Conservation (phyloP, 2,113 vertebrate genomes). For the Myiozetetes cayanensis region DNA sequence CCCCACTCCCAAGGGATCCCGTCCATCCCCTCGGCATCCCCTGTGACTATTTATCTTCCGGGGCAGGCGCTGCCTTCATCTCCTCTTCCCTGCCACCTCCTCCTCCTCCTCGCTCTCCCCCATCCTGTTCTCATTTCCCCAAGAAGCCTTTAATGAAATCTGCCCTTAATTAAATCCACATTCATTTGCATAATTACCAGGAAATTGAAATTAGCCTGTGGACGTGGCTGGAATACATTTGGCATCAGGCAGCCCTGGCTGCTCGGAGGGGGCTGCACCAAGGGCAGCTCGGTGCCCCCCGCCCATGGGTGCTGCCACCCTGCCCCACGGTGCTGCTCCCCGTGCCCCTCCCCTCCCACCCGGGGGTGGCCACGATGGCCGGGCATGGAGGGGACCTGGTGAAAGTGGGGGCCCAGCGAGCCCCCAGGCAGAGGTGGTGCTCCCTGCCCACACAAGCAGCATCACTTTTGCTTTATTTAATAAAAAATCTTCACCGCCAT, state of each 20-base stretch:
- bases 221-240: constrained; percentile 45
- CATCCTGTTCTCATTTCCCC: constrained; percentile 38
- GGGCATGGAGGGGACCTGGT: background rate
- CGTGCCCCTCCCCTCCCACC: background rate
- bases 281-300: background rate
- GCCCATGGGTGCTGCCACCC: background rate
- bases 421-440: background rate
- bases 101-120: background rate
- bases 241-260: background rate
- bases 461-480: background rate
- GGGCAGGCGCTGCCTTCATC: background rate
- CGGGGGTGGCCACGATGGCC: accelerated
- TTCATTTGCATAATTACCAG: constrained; percentile 71
- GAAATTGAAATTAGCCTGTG: constrained; percentile 65
- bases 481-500: constrained; percentile 5
- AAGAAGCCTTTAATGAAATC: constrained; percentile 67
- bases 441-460: background rate
- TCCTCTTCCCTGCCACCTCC: background rate
- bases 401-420: background rate
- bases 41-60: background rate
- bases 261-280: background rate
- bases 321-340: background rate
- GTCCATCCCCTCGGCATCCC: background rate
- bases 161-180: constrained; percentile 71
- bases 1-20: background rate